phyloP scores from a whole-genome alignment of 2,797 vertebrate genomes.

The Amphiprion clarkii region DNA sequence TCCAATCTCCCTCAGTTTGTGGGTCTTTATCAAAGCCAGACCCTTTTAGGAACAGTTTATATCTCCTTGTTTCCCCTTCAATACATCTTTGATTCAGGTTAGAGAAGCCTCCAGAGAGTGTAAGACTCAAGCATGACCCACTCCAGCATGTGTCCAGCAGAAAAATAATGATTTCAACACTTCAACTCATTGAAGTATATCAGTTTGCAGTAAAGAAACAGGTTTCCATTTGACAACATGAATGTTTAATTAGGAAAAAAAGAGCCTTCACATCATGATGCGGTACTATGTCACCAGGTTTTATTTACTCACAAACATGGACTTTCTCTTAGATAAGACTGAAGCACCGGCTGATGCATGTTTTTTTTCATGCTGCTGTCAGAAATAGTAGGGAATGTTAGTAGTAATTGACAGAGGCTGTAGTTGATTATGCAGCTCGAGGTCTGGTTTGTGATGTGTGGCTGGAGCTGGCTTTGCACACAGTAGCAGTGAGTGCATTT shows the following conservation, averaged over 20 bases:
- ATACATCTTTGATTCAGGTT: constrained; percentile 72
- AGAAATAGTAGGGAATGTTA: constrained; percentile 48
- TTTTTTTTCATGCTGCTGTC: constrained; percentile 38
- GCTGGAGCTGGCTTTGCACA: constrained; percentile 63
- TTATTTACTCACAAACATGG: constrained; percentile 45
- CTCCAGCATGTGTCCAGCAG: constrained; percentile 46
- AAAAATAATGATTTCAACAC: constrained; percentile 55
- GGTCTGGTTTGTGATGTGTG: constrained; percentile 60
- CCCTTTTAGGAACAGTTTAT: constrained; percentile 71
- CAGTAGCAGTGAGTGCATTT: constrained; percentile 66
- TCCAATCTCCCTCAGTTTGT: constrained; percentile 67
- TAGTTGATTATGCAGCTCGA: constrained; percentile 62
- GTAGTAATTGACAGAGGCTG: constrained; percentile 65
- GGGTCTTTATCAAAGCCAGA: constrained; percentile 77
- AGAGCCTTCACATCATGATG: constrained; percentile 12
- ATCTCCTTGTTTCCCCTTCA: constrained; percentile 70
- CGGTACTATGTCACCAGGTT: constrained; percentile 9
- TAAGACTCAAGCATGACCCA: not conserved
- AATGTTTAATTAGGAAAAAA: constrained; percentile 32
- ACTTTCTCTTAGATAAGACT: constrained; percentile 38
- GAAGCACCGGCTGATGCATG: not conserved
- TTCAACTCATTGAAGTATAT: constrained; percentile 26
- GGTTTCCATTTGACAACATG: constrained; percentile 1
- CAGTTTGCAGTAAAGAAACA: constrained; percentile 11
- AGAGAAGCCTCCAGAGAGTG: constrained; percentile 51